Base-by-base conservation (phyloP, 2,888 invertebrate species). In the Reticulitermes lucifugus region DNA sequence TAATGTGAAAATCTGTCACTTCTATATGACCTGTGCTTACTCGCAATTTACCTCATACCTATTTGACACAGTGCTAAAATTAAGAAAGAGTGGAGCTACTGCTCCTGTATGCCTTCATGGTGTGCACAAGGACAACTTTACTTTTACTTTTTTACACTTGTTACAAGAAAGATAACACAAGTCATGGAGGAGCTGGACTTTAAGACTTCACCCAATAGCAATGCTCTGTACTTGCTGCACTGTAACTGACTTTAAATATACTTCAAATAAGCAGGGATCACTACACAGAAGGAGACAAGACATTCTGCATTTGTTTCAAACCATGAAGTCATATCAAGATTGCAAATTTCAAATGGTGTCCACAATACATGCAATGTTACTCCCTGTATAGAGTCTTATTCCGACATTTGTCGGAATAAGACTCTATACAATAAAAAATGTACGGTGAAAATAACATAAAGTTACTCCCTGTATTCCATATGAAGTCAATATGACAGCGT, bases 141-240 rank as follows among this genome's bases (percentile, higher is more conserved):
- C 14, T 65, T 65, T 65, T 25, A 65, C 12, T 65, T 0, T 12
- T n/a, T 65, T n/a, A 6, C n/a, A 65, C 10, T 4, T 25, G 12
- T 65, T 65, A 65, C n/a, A 25, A 65, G 0, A 65, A 65, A 65
- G 25, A 65, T 65, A 60, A 60, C n/a, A 60, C 14, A 60, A 18
- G 65, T 65, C n/a, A 65, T 65, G 65, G 65, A 65, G 65, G 65
- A 65, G n/a, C 65, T 65, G 65, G 65, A 9, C 65, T 25, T 65
- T n/a, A 25, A 46, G 12, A 51, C 79, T 79, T 51, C 25, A 55
- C 51, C 79, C 51, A 79, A 79, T 29, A 79, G 25, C 51, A 79
- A 79, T 79, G 35, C n/a, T 79, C 51, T 79, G 79, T 79, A 79
- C 79, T 79, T 79, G 51, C 46, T 46, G 77, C 55, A 79, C 51